Conservation (phyloP, 1,140 invertebrate species). For the Trichogramma pretiosum region DNA sequence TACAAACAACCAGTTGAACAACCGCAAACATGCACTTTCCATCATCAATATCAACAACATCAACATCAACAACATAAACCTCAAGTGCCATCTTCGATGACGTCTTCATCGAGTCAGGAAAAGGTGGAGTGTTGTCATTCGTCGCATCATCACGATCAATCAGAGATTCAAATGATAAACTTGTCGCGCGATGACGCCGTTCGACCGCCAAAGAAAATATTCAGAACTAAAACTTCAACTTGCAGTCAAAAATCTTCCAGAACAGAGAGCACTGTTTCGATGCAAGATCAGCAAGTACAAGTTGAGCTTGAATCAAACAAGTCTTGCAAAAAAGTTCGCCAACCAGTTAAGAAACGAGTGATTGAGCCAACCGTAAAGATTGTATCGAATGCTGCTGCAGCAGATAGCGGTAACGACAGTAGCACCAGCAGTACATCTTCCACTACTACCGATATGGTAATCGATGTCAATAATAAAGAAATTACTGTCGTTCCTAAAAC, state of each 20-base stretch:
- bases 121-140: too few relatives aligned
- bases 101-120: not conserved
- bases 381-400: conserved; percentile 25
- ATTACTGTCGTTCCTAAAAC: conserved; percentile 29
- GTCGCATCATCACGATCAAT: too few relatives aligned
- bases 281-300: conserved; percentile 4
- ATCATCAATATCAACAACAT: too few relatives aligned
- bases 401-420: too few relatives aligned
- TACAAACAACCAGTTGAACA: conserved; percentile 1
- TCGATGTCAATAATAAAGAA: conserved; percentile 29
- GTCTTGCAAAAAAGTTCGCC: not conserved
- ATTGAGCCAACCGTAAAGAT: conserved; percentile 33
- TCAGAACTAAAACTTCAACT: not conserved
- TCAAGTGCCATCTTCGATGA: too few relatives aligned
- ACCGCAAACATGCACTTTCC: not conserved
- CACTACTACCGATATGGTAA: conserved; percentile 24
- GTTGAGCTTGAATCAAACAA: conserved; percentile 7
- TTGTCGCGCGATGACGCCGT: conserved; percentile 28
- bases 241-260: too few relatives aligned
- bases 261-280: conserved; percentile 2
- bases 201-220: conserved; percentile 3
- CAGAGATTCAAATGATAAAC: conserved; percentile 37
- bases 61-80: too few relatives aligned
- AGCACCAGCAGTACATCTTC: conserved; percentile 27
- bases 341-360: too few relatives aligned